Evolutionary conservation across 2,797 vertebrate genomes (phyloP), one percentile per base, ranked within the genome.

Genomic region (Microtus californicus): DNA sequence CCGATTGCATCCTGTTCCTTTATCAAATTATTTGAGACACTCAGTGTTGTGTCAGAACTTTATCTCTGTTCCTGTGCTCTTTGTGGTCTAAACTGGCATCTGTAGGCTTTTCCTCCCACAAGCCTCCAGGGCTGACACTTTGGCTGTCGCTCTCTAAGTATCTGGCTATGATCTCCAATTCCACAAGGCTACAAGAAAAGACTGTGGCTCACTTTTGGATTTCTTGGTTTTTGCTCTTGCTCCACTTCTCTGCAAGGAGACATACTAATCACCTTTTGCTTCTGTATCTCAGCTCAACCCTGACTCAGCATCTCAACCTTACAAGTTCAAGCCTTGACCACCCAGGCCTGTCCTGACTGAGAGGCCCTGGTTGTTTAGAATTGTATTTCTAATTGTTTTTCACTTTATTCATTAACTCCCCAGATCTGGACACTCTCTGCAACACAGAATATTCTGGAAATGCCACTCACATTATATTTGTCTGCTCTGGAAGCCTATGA

Each of bases 401-500:
- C 21, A 8, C 54, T 74, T 87, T 21, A 31, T 89, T 78, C 31
- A 19, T 67, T 56, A 54, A 2, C 45, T 92, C 63, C 78, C 21
- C 76, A 95, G 63, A 71, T 6, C 4, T 29, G 85, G 51, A 25
- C 15, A 29, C 29, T 77, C 82, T 77, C 29, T 7, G 12, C 7
- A 59, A 40, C 80, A 73, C 87, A 93, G 37, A 27, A 82, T 89
- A 92, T 90, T 82, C 74, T 78, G 81, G 90, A 95, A 93, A 90
- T 76, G 88, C 92, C 43, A 19, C 81, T 34, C 77, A 78, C 54
- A 79, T 81, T 76, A 19, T 45, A 86, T 54, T 78, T 40, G 81
- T 90, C 97, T 96, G 87, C 89, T 69, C 56, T 59, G 80, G 92
- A 69, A 95, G 77, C 93, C 80, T 91, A 11, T 43, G 65, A 74